A percentile compares a stretch with the other conserved stretches of the same genome.
phyloP scores from a whole-genome alignment of 2,797 vertebrate genomes.

The Pipistrellus pipistrellus region DNA sequence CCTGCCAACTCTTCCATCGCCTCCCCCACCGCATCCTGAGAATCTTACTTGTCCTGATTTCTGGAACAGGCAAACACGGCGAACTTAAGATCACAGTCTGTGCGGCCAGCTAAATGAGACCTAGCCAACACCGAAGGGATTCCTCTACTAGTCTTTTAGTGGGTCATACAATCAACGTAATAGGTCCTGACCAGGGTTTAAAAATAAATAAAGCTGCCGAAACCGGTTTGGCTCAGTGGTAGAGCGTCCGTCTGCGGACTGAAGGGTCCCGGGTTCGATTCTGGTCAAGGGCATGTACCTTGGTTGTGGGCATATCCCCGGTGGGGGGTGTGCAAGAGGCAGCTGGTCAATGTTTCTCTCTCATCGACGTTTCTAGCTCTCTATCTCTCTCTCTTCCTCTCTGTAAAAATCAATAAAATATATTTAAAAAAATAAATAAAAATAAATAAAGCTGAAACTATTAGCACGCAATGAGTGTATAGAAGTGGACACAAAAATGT shows the following conservation, averaged over 20 bases:
- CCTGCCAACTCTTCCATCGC: neutral
- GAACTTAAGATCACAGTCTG: neutral
- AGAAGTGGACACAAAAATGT: neutral
- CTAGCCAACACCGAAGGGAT: neutral
- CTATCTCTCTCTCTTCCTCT: too few relatives aligned
- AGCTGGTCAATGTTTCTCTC: too few relatives aligned
- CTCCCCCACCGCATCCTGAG: neutral
- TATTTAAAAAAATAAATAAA: neutral
- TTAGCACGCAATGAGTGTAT: neutral
- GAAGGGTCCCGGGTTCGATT: too few relatives aligned
- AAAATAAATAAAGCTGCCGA: neutral
- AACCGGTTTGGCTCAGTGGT: too few relatives aligned
- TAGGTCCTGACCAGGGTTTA: neutral
- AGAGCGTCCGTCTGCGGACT: too few relatives aligned
- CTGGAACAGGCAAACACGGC: conserved; percentile 1
- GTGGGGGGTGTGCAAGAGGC: too few relatives aligned
- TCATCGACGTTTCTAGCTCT: too few relatives aligned
- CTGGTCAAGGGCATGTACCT: too few relatives aligned
- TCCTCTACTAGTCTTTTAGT: neutral
- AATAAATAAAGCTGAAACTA: conserved; percentile 14
- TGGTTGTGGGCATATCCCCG: too few relatives aligned
- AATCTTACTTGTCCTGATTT: conserved; percentile 8
- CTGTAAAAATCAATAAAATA: too few relatives aligned
- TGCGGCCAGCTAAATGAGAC: neutral
- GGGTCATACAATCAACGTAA: neutral